A percentile compares a stretch with the other conserved stretches of the same genome.
Conservation (phyloP, 1,140 invertebrate species). For the Eufriesea mexicana region DNA sequence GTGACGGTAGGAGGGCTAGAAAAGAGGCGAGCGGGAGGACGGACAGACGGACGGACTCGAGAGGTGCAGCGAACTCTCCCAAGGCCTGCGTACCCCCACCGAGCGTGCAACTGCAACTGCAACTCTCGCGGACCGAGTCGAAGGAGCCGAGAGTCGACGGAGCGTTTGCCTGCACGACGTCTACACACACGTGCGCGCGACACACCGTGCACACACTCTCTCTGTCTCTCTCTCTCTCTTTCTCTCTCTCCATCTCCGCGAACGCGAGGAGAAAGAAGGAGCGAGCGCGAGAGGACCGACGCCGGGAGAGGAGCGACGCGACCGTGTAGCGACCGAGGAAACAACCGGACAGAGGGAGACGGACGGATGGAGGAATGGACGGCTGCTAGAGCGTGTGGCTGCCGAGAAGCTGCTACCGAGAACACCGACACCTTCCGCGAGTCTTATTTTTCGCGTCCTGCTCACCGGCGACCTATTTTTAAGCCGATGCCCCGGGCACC, state of each 20-base stretch:
- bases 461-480: constrained; percentile 74
- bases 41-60: constrained; percentile 74
- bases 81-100: constrained; percentile 75
- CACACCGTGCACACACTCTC: not conserved
- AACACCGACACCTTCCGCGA: constrained; percentile 41
- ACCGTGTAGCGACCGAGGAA: constrained; percentile 7
- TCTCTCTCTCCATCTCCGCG: not conserved
- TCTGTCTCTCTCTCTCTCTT: too few relatives aligned
- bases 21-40: constrained; percentile 44
- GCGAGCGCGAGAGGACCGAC: too few relatives aligned
- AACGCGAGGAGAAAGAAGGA: constrained; percentile 4
- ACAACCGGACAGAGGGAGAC: constrained; percentile 46
- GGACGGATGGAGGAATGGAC: constrained; percentile 5
- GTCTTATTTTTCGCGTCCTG: constrained; percentile 61
- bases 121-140: constrained; percentile 61
- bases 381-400: not conserved
- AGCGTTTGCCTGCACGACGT: constrained; percentile 41
- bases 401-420: constrained; percentile 21
- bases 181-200: constrained; percentile 30
- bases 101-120: constrained; percentile 67
- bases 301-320: not conserved
- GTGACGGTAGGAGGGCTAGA: constrained; percentile 47
- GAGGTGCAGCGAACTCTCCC: constrained; percentile 83
- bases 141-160: constrained; percentile 36
- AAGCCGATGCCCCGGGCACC: not conserved